Evolutionary conservation across 2,797 vertebrate genomes (phyloP).

Genomic region (Enteromius viviparus): DNA sequence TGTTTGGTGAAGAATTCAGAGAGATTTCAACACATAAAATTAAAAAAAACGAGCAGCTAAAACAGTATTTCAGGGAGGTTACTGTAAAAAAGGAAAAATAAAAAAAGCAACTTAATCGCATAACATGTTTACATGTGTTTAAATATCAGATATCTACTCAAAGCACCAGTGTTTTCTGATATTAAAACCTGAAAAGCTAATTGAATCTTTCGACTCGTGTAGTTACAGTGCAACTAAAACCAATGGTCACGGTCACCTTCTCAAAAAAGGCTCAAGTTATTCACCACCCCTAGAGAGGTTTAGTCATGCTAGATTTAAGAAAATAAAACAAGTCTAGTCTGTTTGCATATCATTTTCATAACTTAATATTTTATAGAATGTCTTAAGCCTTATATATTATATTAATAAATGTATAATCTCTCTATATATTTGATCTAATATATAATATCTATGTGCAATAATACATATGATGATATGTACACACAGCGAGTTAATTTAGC

Average conservation of each 20-base stretch:
- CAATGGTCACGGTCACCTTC: constrained; percentile 53
- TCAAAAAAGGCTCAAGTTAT: constrained; percentile 49
- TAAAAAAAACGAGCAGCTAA: constrained; percentile 3
- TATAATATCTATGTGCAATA: constrained; percentile 72
- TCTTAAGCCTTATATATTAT: constrained; percentile 54
- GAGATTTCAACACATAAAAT: constrained; percentile 34
- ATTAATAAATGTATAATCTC: constrained; percentile 58
- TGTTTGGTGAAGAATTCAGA: constrained; percentile 43
- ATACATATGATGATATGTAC: constrained; percentile 60
- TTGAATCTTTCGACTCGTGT: not conserved
- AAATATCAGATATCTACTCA: constrained; percentile 34
- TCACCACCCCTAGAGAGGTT: constrained; percentile 32
- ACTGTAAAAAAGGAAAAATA: constrained; percentile 24
- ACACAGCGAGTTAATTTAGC: constrained; percentile 28
- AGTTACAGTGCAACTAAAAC: constrained; percentile 68
- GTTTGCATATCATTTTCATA: constrained; percentile 69
- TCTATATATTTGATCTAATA: constrained; percentile 63
- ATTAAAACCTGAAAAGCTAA: constrained; percentile 33
- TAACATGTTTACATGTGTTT: not conserved
- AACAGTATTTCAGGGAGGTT: constrained; percentile 55
- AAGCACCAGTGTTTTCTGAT: constrained; percentile 21
- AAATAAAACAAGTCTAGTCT: constrained; percentile 59
- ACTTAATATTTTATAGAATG: constrained; percentile 60
- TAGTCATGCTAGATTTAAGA: constrained; percentile 71
- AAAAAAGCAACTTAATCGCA: constrained; percentile 1